Percentiles rank a stretch among this genome's conserved stretches.
phyloP scores from a whole-genome alignment of 2,888 invertebrate species.

The Clitarchus hookeri region DNA sequence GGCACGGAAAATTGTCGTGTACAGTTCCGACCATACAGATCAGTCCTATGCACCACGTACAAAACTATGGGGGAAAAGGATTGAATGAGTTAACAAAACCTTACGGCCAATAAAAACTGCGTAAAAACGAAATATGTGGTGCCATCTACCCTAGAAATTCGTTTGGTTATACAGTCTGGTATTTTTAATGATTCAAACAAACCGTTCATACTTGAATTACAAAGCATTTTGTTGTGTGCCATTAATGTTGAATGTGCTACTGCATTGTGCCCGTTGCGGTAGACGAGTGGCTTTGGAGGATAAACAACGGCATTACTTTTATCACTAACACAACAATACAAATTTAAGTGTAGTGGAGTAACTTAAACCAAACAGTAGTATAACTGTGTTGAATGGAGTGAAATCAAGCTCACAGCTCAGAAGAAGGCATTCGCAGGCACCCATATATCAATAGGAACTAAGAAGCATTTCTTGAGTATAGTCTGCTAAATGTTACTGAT shows the following conservation, averaged over 20 bases:
- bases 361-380: background rate
- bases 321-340: background rate
- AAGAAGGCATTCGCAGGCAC: background rate
- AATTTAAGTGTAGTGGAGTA: background rate
- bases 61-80: too few species aligned
- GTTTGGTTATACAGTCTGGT: too few species aligned
- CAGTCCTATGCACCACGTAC: too few species aligned
- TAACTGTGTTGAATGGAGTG: background rate
- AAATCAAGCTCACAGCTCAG: background rate
- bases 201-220: background rate
- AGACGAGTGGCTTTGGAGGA: background rate
- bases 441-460: constrained; percentile 6
- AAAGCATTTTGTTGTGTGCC: background rate
- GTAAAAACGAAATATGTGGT: too few species aligned
- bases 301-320: background rate
- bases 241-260: background rate
- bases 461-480: background rate
- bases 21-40: too few species aligned
- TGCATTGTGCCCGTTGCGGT: background rate
- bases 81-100: too few species aligned
- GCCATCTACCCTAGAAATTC: too few species aligned
- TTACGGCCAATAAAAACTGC: too few species aligned
- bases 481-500: background rate
- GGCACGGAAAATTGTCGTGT: too few species aligned
- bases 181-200: too few species aligned